These are phyloP conservation scores for Corythoichthys haematopterus DNA, from an alignment of 2,113 vertebrate genomes.

Conservation along the genomic window DNA sequence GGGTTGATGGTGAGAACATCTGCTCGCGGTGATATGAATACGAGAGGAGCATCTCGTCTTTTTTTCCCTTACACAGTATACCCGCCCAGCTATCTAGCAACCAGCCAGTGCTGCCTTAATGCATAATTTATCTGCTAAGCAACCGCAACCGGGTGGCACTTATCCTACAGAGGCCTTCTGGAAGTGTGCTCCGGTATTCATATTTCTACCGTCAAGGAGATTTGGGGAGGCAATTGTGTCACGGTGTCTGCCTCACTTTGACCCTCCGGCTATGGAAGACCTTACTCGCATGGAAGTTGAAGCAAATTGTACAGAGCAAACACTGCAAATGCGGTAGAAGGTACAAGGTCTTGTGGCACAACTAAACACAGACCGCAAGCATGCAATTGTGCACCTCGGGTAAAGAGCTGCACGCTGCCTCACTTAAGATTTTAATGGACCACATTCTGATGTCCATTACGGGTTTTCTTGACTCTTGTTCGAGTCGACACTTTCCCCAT, in stretches of 20 bases:
- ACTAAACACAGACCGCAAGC: background rate
- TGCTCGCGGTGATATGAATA: conserved; percentile 69
- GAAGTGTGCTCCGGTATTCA: conserved; percentile 17
- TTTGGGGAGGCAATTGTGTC: conserved; percentile 4
- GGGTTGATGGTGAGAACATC: conserved; percentile 67
- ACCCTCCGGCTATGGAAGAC: background rate
- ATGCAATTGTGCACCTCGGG: background rate
- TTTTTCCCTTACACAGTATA: conserved; percentile 28
- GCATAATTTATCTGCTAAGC: conserved; percentile 72
- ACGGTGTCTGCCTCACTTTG: conserved; percentile 6
- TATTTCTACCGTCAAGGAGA: conserved; percentile 28
- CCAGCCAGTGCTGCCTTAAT: conserved; percentile 72
- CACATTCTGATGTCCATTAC: background rate
- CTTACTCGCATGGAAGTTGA: background rate
- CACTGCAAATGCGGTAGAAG: background rate
- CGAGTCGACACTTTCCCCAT: background rate
- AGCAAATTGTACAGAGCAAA: background rate
- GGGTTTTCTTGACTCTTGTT: background rate
- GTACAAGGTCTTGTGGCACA: background rate
- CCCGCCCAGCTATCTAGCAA: conserved; percentile 42
- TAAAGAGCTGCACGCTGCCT: background rate
- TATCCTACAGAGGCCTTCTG: conserved; percentile 2
- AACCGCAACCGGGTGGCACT: conserved; percentile 55
- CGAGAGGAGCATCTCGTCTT: conserved; percentile 45
- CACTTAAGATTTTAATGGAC: background rate